Evolutionary conservation across 2,113 vertebrate genomes (phyloP).

Genomic region (Raja brachyura): DNA sequence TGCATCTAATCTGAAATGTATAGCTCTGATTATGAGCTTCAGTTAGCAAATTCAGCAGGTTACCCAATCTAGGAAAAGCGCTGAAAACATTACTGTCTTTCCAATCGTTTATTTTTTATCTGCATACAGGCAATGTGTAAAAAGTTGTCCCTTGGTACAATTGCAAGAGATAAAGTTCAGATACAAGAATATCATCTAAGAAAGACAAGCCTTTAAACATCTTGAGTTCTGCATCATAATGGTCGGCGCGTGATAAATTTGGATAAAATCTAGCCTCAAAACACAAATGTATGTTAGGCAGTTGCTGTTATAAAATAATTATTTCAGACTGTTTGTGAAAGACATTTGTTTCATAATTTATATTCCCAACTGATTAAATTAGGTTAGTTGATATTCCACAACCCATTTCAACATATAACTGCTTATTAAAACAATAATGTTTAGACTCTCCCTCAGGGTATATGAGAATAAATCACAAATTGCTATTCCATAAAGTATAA

Average conservation of each 20-base stretch:
- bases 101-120: background rate
- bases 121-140: background rate
- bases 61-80: background rate
- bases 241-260: background rate
- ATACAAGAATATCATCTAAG: background rate
- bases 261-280: background rate
- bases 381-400: slow-evolving; percentile 20
- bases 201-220: background rate
- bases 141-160: background rate
- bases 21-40: background rate
- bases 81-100: background rate
- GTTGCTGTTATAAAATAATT: slow-evolving; percentile 19
- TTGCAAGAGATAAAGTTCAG: background rate
- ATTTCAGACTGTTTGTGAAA: slow-evolving; percentile 29
- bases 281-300: slow-evolving; percentile 24
- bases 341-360: slow-evolving; percentile 37
- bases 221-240: background rate
- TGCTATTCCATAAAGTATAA: slow-evolving; percentile 19
- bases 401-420: slow-evolving; percentile 26
- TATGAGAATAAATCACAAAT: slow-evolving; percentile 15
- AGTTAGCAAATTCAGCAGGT: background rate
- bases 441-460: slow-evolving; percentile 27
- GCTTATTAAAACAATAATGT: slow-evolving; percentile 37
- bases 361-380: slow-evolving; percentile 37
- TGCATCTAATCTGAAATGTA: background rate